Conservation (phyloP, 1,140 invertebrate genomes). For the Papilio polyxenes region DNA sequence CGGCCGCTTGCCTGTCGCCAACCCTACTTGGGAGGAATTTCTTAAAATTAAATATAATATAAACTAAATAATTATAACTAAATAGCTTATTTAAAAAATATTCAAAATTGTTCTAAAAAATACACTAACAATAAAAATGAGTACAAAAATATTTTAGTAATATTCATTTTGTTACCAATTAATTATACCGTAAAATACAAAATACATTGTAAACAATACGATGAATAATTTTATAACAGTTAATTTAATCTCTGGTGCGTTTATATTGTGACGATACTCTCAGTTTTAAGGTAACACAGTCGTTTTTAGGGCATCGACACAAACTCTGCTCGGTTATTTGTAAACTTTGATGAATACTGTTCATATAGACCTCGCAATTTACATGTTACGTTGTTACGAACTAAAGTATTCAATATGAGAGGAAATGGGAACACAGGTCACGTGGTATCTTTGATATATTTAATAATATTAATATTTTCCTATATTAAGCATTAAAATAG, state of each 20-base stretch:
- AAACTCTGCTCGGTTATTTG: slow-evolving; percentile 10
- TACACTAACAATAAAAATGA: too few relatives aligned
- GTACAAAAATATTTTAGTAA: too few relatives aligned
- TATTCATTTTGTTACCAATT: too few relatives aligned
- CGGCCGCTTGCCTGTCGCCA: too few relatives aligned
- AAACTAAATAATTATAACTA: too few relatives aligned
- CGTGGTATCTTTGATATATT: neutral
- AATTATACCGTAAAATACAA: too few relatives aligned
- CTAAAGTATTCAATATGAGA: neutral
- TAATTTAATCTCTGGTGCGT: neutral
- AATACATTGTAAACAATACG: too few relatives aligned
- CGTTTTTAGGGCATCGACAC: slow-evolving; percentile 13
- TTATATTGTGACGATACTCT: neutral
- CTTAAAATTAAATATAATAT: too few relatives aligned
- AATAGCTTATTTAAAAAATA: too few relatives aligned
- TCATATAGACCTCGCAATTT: slow-evolving; percentile 9
- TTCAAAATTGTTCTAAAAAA: too few relatives aligned
- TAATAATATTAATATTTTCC: neutral
- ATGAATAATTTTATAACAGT: too few relatives aligned
- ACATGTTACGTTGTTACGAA: neutral
- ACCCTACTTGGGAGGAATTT: too few relatives aligned
- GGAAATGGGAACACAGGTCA: neutral
- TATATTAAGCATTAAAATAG: neutral
- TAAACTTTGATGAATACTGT: slow-evolving; percentile 20
- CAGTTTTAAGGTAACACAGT: neutral